phyloP scores from a whole-genome alignment of 2,888 invertebrate species.

The Lycaena phlaeas region DNA sequence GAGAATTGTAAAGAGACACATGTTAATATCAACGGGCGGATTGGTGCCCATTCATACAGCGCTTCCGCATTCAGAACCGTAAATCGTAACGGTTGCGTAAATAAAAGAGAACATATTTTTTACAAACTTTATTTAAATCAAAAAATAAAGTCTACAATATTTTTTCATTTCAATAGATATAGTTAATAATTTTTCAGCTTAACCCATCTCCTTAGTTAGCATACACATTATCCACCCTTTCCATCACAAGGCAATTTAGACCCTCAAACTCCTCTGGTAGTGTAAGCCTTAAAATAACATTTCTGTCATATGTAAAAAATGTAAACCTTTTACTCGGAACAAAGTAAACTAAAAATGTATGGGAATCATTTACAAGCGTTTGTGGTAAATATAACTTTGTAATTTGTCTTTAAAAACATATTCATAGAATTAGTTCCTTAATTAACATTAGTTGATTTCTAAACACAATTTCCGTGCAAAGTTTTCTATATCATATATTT shows the following conservation, averaged over 20 bases:
- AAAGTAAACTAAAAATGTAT: constrained; percentile 22
- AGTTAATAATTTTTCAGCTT: constrained; percentile 57
- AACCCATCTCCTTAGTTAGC: constrained; percentile 23
- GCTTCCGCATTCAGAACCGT: constrained; percentile 49
- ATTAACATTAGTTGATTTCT: not conserved
- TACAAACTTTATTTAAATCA: constrained; percentile 73
- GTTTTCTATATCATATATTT: not conserved
- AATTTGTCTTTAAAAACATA: not conserved
- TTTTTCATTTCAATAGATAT: constrained; percentile 47
- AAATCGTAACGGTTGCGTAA: constrained; percentile 12
- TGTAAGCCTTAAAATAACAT: constrained; percentile 17
- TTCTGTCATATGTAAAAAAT: constrained; percentile 16
- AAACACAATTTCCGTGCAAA: not conserved
- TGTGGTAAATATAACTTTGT: not conserved
- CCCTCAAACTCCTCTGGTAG: constrained; percentile 24
- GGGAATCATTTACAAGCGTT: constrained; percentile 16
- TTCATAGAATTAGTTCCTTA: not conserved
- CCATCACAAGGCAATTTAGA: constrained; percentile 37
- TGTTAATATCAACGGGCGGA: constrained; percentile 41
- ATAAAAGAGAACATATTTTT: constrained; percentile 36
- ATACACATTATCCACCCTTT: constrained; percentile 21
- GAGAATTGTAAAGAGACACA: constrained; percentile 29
- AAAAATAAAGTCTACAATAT: constrained; percentile 73
- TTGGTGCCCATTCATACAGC: constrained; percentile 52
- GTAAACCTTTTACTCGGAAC: constrained; percentile 16